Evolutionary conservation across 2,797 vertebrate species (phyloP), one percentile per base, ranked within the genome.

Genomic region (Platalea minor): DNA sequence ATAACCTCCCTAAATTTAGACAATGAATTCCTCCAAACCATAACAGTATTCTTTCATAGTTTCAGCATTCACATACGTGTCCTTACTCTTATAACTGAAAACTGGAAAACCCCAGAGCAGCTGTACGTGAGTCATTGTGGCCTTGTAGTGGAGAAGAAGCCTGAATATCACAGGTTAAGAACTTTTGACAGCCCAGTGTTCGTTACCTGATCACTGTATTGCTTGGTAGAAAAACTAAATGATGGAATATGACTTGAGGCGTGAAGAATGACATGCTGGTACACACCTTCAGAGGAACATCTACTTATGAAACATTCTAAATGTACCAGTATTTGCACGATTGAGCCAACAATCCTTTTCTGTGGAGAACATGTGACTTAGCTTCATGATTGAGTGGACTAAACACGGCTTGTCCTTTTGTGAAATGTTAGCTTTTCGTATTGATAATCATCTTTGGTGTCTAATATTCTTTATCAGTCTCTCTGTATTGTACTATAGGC

Each of bases 51-150:
- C 11, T 74, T 89, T 91, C 41, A 48, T 33, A 10, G 31, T 89
- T 79, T 88, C 74, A 54, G 31, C 11, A 21, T 56, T 63, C 37
- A 63, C 10, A 5, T 23, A 63, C 10, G 9, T 7, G 9, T 29
- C 37, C 10, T 88, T 18, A 26, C 76, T 51, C 23, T 65, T 82
- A 31, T 60, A 60, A 60, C 10, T 60, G 76, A 63, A 81, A 91
- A 17, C 21, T 56, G 5, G 37, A 70, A 86, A 88, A 63, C 18
- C 28, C 21, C 53, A 37, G 46, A 80, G 50, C 26, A 85, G 43
- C 48, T 88, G 25, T n/a, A 53, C 0, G 0, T 25, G 33, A 60
- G 11, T 60, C 46, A 20, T 7, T 73, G 25, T 60, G 39, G 26
- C 25, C 48, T 88, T 70, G 72, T 37, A 39, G 33, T 59, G 64